Conservation (phyloP, 2,113 vertebrate genomes). For the Corythoichthys intestinalis region DNA sequence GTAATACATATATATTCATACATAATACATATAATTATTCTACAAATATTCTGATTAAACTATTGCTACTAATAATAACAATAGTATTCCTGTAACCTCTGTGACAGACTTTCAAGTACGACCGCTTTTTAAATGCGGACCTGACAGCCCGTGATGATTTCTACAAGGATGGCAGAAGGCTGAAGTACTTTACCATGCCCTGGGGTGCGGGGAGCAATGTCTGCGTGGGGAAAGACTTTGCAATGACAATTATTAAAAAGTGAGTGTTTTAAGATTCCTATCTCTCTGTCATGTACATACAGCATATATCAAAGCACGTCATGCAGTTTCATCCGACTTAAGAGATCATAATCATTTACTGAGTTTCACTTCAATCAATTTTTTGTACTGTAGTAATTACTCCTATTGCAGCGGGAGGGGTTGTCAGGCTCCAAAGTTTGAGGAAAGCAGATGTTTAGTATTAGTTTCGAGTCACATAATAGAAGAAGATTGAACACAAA, state of each 20-base stretch:
- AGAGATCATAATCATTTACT: not conserved
- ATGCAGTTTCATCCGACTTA: not conserved
- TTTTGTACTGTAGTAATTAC: not conserved
- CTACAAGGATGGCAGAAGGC: slow-evolving; percentile 68
- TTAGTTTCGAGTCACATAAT: not conserved
- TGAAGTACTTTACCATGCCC: slow-evolving; percentile 75
- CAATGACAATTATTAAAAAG: slow-evolving; percentile 75
- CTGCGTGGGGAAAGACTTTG: slow-evolving; percentile 67
- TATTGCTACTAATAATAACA: not conserved
- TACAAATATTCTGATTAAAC: too few relatives aligned
- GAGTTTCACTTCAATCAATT: not conserved
- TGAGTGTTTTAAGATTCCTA: slow-evolving; percentile 49
- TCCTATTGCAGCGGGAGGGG: not conserved
- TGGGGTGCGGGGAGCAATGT: slow-evolving; percentile 77
- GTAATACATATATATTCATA: too few relatives aligned
- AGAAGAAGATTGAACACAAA: not conserved
- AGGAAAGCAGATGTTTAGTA: not conserved
- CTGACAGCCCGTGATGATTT: slow-evolving; percentile 72
- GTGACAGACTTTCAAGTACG: slow-evolving; percentile 74
- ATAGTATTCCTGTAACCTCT: not conserved
- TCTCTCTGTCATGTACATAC: slow-evolving; percentile 3
- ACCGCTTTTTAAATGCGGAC: slow-evolving; percentile 76
- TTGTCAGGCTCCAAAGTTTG: not conserved
- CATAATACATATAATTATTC: too few relatives aligned
- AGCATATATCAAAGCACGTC: not conserved